phyloP scores from a whole-genome alignment of 2,113 vertebrate species.

The Seriola aureovittata region DNA sequence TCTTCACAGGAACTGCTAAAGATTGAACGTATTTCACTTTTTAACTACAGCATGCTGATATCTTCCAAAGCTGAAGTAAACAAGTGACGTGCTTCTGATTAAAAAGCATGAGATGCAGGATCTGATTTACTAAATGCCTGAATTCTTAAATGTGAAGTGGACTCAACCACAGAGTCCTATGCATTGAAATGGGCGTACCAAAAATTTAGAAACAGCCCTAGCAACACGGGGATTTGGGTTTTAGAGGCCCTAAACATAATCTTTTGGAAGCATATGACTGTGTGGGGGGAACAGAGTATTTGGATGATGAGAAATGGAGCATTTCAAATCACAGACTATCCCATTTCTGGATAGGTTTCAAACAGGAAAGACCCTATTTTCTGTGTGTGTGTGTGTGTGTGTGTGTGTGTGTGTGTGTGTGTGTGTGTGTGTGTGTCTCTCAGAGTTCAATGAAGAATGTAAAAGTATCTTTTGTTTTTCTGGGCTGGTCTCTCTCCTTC shows the following conservation, averaged over 20 bases:
- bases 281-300: slow-evolving; percentile 38
- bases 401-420: slow-evolving; percentile 14
- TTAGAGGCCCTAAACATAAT: slow-evolving; percentile 52
- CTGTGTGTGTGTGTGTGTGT: slow-evolving; percentile 20
- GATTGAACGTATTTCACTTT: background rate
- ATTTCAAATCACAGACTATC: slow-evolving; percentile 65
- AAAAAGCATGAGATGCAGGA: background rate
- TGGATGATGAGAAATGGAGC: slow-evolving; percentile 59
- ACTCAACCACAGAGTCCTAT: slow-evolving; percentile 2
- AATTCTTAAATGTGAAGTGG: slow-evolving; percentile 26
- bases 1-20: background rate
- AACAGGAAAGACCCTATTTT: slow-evolving; percentile 55
- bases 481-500: slow-evolving; percentile 29
- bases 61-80: slow-evolving; percentile 14
- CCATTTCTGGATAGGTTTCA: slow-evolving; percentile 67
- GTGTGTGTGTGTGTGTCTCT: slow-evolving; percentile 20
- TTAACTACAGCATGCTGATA: background rate
- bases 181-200: slow-evolving; percentile 21
- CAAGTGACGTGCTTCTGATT: slow-evolving; percentile 14
- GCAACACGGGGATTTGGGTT: slow-evolving; percentile 37
- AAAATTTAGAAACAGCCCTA: slow-evolving; percentile 18
- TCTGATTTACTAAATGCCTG: slow-evolving; percentile 15
- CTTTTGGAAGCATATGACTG: slow-evolving; percentile 57
- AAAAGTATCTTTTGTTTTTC: slow-evolving; percentile 68
- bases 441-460: slow-evolving; percentile 62